Evolutionary conservation across 2,113 vertebrate species (phyloP).

Genomic region (Orcinus orca): DNA sequence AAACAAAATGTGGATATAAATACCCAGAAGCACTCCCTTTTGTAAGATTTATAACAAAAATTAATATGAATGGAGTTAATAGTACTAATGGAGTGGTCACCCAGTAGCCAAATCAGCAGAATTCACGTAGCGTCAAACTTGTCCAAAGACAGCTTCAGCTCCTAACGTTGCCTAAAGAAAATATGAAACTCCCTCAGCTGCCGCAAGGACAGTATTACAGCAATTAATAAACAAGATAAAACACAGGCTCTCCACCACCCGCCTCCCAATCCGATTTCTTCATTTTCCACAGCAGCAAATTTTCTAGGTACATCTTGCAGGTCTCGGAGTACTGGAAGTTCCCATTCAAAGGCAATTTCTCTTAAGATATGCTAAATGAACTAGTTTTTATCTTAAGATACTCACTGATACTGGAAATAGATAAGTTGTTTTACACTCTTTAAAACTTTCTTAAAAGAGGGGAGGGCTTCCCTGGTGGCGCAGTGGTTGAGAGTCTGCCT

Average conservation of each 20-base stretch:
- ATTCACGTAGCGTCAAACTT: rapidly evolving
- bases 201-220: not conserved
- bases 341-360: not conserved
- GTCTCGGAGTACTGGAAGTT: not conserved
- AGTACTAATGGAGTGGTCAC: too few species aligned
- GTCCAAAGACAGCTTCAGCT: not conserved
- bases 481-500: too few species aligned
- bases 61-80: not conserved
- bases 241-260: too few species aligned
- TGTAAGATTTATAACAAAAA: not conserved
- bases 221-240: not conserved
- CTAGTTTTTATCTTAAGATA: not conserved
- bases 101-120: not conserved
- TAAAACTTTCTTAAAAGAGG: not conserved
- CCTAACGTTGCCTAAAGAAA: not conserved
- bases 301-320: not conserved
- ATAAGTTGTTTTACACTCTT: not conserved
- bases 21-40: not conserved
- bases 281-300: not conserved
- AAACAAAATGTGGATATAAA: not conserved
- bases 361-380: not conserved
- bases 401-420: not conserved
- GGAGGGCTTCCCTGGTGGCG: too few species aligned
- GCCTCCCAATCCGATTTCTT: not conserved
- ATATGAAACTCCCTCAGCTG: rapidly evolving